Evolutionary conservation across 2,113 vertebrate genomes (phyloP).

Genomic region (Ifrita kowaldi): DNA sequence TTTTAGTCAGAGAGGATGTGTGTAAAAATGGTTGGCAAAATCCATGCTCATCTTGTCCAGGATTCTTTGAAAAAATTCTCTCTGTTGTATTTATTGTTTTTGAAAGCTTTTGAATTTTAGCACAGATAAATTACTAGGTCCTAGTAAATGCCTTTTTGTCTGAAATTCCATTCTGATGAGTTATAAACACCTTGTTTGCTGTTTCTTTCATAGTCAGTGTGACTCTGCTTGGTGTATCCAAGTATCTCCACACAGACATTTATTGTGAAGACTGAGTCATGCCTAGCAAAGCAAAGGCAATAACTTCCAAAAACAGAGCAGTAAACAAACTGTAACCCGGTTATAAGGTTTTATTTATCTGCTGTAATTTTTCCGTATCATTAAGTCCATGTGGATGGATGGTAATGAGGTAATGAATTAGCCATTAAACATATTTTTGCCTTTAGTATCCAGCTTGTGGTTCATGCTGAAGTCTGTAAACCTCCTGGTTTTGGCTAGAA

Average conservation of each 20-base stretch:
- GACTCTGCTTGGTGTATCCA: not conserved
- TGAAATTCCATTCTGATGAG: not conserved
- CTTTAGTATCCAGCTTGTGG: not conserved
- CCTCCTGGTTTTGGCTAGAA: not conserved
- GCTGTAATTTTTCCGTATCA: not conserved
- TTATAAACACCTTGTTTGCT: not conserved
- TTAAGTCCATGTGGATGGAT: not conserved
- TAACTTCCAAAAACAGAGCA: not conserved
- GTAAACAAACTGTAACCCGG: not conserved
- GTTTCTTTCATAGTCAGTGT: not conserved
- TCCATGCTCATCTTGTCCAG: not conserved
- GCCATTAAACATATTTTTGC: not conserved
- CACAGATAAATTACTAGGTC: not conserved
- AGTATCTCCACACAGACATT: not conserved
- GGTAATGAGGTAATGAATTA: not conserved
- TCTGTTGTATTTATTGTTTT: not conserved
- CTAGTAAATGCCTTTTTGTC: not conserved
- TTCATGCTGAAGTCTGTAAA: not conserved
- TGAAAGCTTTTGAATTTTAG: not conserved
- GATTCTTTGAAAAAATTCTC: not conserved
- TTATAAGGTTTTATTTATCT: not conserved
- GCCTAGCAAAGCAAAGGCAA: not conserved
- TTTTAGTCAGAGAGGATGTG: not conserved
- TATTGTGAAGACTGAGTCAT: not conserved
- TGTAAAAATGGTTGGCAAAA: not conserved